Base-by-base conservation (phyloP, 2,888 invertebrate species). In the Anagyrus pseudococci region DNA sequence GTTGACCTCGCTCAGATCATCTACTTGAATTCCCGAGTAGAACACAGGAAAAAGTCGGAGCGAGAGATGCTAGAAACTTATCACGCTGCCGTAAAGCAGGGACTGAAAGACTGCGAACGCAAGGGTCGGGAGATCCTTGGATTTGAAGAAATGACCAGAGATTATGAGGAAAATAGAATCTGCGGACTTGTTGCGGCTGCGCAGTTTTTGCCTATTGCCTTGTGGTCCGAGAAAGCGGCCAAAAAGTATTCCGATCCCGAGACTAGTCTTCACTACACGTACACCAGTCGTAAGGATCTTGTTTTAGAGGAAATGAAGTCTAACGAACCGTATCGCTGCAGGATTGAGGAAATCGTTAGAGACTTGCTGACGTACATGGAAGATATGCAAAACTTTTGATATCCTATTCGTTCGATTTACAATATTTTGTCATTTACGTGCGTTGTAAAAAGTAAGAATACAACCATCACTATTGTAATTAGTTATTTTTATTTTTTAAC, bases 331-430 rank as follows among this genome's bases (percentile, higher is more conserved):
- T 62, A 62, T 23, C 20, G 57, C 0, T 1, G 10, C 10, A 57
- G 26, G 10, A 23, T 57, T 4, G 57, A 62, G 15, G 53, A 53
- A 13, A 10, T 25, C 4, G 62, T 62, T 1, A 23, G 13, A 10
- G 62, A 57, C 6, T n/a, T 57, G 13, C 29, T 62, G 3, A 47
- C 57, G 8, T 57, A 20, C 26, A 47, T 52, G 41, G 20, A 55
- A 13, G 10, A 29, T 29, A n/a, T n/a, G n/a, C n/a, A n/a, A n/a
- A n/a, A n/a, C n/a, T n/a, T n/a, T n/a, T n/a, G n/a, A n/a, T n/a
- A n/a, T n/a, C n/a, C n/a, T n/a, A n/a, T n/a, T n/a, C n/a, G n/a
- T n/a, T n/a, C n/a, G n/a, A n/a, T n/a, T n/a, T n/a, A n/a, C n/a
- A n/a, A n/a, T n/a, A n/a, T n/a, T n/a, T n/a, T n/a, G n/a, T n/a